These are phyloP conservation scores for Pelagia noctiluca DNA, from an alignment of 30 jellyfish, hydroid and myxozoan genomes.

Conservation along the genomic window DNA sequence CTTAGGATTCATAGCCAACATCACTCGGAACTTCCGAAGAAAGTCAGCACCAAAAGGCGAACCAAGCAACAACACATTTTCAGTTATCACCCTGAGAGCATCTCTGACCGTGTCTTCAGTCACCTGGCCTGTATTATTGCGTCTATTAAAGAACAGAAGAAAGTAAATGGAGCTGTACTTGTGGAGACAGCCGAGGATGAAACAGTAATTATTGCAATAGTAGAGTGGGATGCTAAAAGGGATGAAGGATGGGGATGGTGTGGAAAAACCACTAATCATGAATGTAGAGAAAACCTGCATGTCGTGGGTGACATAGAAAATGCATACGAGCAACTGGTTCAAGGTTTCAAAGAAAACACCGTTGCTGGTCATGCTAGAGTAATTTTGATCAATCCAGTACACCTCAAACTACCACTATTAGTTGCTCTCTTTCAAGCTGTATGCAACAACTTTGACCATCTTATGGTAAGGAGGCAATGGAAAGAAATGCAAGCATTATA, in stretches of 20 bases:
- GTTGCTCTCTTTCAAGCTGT: slow-evolving; percentile 32
- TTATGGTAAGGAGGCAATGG: slow-evolving; percentile 38
- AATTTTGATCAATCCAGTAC: slow-evolving; percentile 41
- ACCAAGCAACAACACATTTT: not conserved
- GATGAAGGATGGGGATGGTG: slow-evolving; percentile 65
- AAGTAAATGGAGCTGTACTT: not conserved
- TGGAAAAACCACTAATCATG: slow-evolving; percentile 7
- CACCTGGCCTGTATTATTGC: not conserved
- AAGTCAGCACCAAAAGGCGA: not conserved
- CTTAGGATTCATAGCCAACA: slow-evolving; percentile 1
- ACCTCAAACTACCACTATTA: slow-evolving; percentile 31
- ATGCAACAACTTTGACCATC: no score
- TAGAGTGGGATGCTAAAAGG: slow-evolving; percentile 37
- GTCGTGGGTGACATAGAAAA: slow-evolving; percentile 24
- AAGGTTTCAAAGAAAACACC: not conserved
- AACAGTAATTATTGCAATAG: slow-evolving; percentile 25
- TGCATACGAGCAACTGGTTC: slow-evolving; percentile 24
- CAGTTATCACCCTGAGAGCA: not conserved
- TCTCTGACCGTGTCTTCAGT: not conserved
- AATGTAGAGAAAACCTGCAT: slow-evolving; percentile 3
- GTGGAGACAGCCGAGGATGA: slow-evolving; percentile 46
- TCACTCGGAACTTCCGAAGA: not conserved
- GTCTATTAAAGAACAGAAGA: slow-evolving; percentile 6
- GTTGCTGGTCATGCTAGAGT: slow-evolving; percentile 43
- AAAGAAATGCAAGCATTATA: slow-evolving; percentile 10